Conservation (phyloP, 2,797 vertebrate genomes). For the Peromyscus nudipes region DNA sequence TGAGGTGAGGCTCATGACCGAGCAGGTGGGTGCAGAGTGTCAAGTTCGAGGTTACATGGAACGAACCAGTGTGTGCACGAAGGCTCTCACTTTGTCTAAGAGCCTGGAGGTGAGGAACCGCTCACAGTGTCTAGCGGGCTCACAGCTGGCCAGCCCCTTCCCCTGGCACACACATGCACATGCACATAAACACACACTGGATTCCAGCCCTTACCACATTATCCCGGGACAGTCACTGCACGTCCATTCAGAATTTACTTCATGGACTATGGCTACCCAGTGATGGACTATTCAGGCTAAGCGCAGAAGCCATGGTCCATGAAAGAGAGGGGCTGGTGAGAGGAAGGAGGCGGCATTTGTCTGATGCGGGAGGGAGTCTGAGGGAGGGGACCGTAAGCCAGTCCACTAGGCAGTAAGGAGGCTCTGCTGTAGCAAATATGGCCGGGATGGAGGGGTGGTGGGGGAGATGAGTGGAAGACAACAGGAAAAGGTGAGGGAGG, state of each 20-base stretch:
- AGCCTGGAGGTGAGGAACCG: too few species aligned
- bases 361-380: background rate
- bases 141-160: accelerated
- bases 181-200: too few species aligned
- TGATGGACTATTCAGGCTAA: background rate
- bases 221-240: accelerated
- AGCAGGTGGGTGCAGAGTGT: background rate
- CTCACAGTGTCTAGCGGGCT: accelerated
- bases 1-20: background rate
- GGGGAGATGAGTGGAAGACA: background rate
- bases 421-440: too few species aligned
- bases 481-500: accelerated
- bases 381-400: accelerated
- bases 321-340: too few species aligned
- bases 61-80: background rate
- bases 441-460: too few species aligned
- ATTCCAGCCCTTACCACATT: background rate
- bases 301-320: accelerated
- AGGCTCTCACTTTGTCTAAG: accelerated
- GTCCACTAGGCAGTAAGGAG: background rate
- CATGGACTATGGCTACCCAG: background rate
- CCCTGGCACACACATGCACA: background rate
- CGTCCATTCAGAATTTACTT: background rate
- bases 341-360: background rate
- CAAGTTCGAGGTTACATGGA: background rate